A percentile compares a stretch with the other conserved stretches of the same genome.
phyloP scores from a whole-genome alignment of 2,113 vertebrate species.

The Rhipidura dahli region DNA sequence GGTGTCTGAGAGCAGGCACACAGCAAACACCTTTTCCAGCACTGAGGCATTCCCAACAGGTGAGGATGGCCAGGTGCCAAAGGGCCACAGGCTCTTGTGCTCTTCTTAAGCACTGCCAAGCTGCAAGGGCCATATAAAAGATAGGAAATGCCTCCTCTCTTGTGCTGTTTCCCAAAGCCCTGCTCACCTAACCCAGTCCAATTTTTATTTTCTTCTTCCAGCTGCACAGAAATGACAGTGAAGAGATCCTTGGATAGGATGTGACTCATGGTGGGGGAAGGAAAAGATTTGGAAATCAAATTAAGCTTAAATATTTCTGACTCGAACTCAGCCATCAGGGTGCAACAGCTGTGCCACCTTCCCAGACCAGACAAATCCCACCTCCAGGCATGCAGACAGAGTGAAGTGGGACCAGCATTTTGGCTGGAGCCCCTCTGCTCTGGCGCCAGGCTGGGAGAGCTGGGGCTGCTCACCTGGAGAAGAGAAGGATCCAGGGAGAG shows the following conservation, averaged over 20 bases:
- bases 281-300: neutral
- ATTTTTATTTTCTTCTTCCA: neutral
- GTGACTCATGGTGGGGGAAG: neutral
- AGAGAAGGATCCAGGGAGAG: accelerated
- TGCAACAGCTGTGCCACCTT: neutral
- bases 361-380: neutral
- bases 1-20: neutral
- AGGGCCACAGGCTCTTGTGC: neutral
- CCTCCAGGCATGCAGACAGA: accelerated
- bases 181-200: neutral
- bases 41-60: neutral
- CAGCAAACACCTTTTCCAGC: neutral
- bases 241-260: neutral
- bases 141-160: neutral
- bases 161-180: neutral
- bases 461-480: accelerated
- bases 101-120: neutral
- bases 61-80: neutral
- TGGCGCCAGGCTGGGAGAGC: neutral
- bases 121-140: neutral
- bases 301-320: neutral
- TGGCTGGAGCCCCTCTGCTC: neutral
- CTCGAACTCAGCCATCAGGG: neutral
- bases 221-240: neutral
- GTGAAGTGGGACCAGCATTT: neutral